Percentiles rank a stretch among this genome's conserved stretches.
Conservation (phyloP, 2,888 invertebrate species). For the Deladenus siricidicola region DNA sequence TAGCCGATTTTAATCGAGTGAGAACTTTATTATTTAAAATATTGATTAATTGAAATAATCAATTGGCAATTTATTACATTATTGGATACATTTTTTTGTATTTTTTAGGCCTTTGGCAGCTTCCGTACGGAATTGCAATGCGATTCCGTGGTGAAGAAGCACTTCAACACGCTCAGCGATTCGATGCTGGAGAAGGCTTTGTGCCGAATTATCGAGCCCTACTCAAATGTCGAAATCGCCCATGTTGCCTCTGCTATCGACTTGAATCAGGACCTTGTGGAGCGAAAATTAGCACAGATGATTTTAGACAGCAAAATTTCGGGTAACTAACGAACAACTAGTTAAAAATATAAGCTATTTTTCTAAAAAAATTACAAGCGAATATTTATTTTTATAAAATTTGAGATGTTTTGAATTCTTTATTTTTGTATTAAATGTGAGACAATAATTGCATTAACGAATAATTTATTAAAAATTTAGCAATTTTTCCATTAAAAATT, state of each 20-base stretch:
- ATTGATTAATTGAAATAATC: not conserved
- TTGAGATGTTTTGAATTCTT: no score
- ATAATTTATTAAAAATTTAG: no score
- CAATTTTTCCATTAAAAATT: not conserved
- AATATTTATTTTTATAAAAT: no score
- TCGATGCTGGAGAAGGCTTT: constrained; percentile 98
- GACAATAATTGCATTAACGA: no score
- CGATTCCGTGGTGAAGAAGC: constrained; percentile 91
- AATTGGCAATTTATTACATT: not conserved
- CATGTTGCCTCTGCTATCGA: constrained; percentile 49
- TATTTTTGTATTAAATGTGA: no score
- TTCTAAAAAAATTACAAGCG: no score
- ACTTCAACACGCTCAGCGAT: constrained; percentile 90
- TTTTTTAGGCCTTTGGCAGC: constrained; percentile 66
- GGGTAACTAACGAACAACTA: constrained; percentile 46
- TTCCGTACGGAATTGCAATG: constrained; percentile 70
- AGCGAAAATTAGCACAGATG: constrained; percentile 99
- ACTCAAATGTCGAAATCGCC: constrained; percentile 74
- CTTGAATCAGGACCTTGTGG: constrained; percentile 63
- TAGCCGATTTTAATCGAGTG: constrained; percentile 72
- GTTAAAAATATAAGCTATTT: not conserved
- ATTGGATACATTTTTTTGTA: not conserved
- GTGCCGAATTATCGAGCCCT: constrained; percentile 95
- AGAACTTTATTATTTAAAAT: constrained; percentile 48
- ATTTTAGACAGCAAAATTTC: constrained; percentile 90